Evolutionary conservation across 2,113 vertebrate genomes (phyloP), one percentile per base, ranked within the genome.

Genomic region (Euleptes europaea): DNA sequence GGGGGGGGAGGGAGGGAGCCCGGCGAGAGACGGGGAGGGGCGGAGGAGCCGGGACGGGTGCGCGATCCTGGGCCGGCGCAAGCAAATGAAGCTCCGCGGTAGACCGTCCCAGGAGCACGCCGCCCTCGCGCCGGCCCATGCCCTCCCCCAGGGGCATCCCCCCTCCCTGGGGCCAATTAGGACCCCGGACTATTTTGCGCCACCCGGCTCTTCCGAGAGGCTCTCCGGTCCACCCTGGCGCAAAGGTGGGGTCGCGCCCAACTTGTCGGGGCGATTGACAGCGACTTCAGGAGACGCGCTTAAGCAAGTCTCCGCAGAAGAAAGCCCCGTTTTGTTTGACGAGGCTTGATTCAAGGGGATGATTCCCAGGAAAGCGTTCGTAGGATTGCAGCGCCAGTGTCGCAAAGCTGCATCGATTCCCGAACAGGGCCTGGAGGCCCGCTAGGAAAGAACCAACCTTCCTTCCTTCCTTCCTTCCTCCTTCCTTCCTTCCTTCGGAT

Each of bases 31-130:
- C 69, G 88, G 80, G 83, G 85, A 82, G 85, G 75, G 42, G 84
- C 78, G 73, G 76, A 88, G 79, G 83, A 91, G 88, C 88, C 88
- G 88, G 26, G 84, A 75, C 17, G 66, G 3, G 71, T 72, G 54
- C 78, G 72, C 73, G 90, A 89, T 88, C 86, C 86, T 10, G 73
- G 44, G 82, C 91, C 89, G 71, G 74, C 49, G 78, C 87, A 79
- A 91, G 90, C 90, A 74, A 89, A 90, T 87, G n/a, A 49, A 60
- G 31, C 70, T 1, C 66, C 67, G 51, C 54, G 73, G 79, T 71
- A 57, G 69, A 85, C 28, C 82, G 1, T 42, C 76, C 42, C 82
- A 78, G 35, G 69, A 69, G 54, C 4, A 11, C 33, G 2, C 15
- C 23, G 4, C 1, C 1, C 1, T 2, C 17, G 0, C 0, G 3